Conservation (phyloP, 2,113 vertebrate genomes). For the Ciconia maguari region DNA sequence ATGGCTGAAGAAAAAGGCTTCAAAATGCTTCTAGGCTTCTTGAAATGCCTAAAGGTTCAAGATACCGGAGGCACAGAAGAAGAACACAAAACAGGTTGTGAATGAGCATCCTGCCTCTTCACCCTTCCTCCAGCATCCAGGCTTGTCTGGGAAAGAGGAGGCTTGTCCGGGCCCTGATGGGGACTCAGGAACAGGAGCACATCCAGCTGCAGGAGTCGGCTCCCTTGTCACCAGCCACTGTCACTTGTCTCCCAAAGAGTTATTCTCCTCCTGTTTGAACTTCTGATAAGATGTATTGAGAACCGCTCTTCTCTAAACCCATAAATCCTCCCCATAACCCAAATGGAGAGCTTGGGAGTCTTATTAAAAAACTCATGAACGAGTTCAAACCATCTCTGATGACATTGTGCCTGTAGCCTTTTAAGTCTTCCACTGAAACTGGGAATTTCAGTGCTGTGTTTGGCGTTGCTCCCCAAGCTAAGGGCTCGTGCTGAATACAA, state of each 20-base stretch:
- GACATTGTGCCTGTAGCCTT: not conserved
- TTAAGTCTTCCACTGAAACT: not conserved
- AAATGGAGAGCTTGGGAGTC: not conserved
- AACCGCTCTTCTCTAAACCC: not conserved
- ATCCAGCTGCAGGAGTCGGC: not conserved
- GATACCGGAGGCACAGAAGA: not conserved
- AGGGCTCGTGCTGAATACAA: not conserved
- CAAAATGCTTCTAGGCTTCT: not conserved
- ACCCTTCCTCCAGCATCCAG: not conserved
- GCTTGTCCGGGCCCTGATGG: rapidly evolving
- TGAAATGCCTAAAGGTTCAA: not conserved
- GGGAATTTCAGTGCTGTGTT: not conserved
- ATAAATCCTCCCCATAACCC: not conserved
- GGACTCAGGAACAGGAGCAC: rapidly evolving
- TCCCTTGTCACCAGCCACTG: not conserved
- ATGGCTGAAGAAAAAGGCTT: not conserved
- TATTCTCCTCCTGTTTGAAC: not conserved
- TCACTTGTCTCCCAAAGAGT: not conserved
- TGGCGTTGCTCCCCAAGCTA: not conserved
- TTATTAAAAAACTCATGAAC: not conserved
- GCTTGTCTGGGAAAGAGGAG: not conserved
- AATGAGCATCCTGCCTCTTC: not conserved
- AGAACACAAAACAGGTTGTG: rapidly evolving
- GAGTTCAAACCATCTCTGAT: not conserved
- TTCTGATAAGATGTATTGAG: not conserved